Evolutionary conservation across 2,888 invertebrate genomes (phyloP), one percentile per base, ranked within the genome.

Genomic region (Tetrapedia diversipes): DNA sequence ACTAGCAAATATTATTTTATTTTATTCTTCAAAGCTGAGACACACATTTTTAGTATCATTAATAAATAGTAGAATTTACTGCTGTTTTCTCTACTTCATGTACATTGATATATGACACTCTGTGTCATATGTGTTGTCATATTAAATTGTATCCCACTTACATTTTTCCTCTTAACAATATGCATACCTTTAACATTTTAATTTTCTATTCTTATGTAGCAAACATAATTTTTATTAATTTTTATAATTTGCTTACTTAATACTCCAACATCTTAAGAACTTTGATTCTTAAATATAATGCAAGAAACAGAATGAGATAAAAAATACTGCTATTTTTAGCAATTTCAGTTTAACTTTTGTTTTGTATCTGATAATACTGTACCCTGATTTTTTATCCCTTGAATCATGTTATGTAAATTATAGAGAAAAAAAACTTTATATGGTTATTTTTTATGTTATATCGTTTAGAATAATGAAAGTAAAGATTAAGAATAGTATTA

Each of bases 11-110:
- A 81, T 85, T 77, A 75, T 60, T 64, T 75, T 63, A 70, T 73
- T 73, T 60, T 79, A 32, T 77, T 75, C 65, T 81, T 78, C 53
- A 65, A 82, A 65, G 77, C 74, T 64, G 78, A 76, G 80, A 63
- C 49, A 79, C 76, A 81, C 78, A 77, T 75, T 75, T 78, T 63
- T 83, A 75, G 75, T 81, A 75, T 83, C 66, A 80, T 81, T 77
- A 80, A 76, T 68, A 69, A 78, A 75, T 82, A 71, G 56, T 83
- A 77, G 60, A 51, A 71, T 49, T 70, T 73, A 73, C 51, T 75
- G 61, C 53, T 78, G 59, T 70, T 78, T 43, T 71, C 43, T 73
- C 47, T 80, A 80, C 32, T 76, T 60, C 45, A 59, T 78, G 65
- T 76, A 76, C 57, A 80, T 68, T 60, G n/a, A n/a, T 39, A 60